Evolutionary conservation across 2,113 vertebrate genomes (phyloP).

Genomic region (Hipposideros armiger): DNA sequence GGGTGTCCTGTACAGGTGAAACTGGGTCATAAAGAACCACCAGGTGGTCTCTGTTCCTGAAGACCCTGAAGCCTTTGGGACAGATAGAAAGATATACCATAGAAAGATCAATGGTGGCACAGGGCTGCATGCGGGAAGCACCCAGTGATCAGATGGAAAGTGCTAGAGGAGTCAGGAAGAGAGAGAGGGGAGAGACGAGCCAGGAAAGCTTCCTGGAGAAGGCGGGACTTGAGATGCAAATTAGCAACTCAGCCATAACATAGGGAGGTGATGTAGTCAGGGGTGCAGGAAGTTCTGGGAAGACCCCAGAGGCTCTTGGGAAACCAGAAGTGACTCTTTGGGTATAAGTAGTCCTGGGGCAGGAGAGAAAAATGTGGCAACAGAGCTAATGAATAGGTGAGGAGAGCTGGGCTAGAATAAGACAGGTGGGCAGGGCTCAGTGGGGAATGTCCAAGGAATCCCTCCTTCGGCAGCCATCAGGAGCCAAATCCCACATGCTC

Average conservation of each 20-base stretch:
- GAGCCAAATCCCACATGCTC: not conserved
- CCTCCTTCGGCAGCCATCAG: fast-evolving
- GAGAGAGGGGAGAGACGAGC: not conserved
- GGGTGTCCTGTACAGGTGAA: not conserved
- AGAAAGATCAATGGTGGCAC: not conserved
- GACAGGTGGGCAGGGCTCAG: not conserved
- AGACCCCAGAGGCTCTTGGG: not conserved
- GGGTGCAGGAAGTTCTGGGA: not conserved
- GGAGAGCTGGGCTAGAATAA: not conserved
- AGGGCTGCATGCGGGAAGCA: not conserved
- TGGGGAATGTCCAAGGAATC: not conserved
- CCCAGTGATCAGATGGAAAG: not conserved
- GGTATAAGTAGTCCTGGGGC: not conserved
- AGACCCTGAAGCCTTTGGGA: not conserved
- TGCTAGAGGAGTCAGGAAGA: not conserved
- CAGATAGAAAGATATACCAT: not conserved
- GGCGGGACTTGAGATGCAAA: not conserved
- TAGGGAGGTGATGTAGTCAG: fast-evolving
- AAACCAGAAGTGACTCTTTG: not conserved
- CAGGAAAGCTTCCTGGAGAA: conserved; percentile 32
- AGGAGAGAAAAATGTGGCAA: not conserved
- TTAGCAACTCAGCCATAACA: not conserved
- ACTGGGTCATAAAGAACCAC: not conserved
- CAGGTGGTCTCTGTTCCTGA: not conserved
- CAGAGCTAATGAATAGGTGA: not conserved